Base-by-base conservation (phyloP, 2,888 invertebrate genomes). In the Oscheius onirici region DNA sequence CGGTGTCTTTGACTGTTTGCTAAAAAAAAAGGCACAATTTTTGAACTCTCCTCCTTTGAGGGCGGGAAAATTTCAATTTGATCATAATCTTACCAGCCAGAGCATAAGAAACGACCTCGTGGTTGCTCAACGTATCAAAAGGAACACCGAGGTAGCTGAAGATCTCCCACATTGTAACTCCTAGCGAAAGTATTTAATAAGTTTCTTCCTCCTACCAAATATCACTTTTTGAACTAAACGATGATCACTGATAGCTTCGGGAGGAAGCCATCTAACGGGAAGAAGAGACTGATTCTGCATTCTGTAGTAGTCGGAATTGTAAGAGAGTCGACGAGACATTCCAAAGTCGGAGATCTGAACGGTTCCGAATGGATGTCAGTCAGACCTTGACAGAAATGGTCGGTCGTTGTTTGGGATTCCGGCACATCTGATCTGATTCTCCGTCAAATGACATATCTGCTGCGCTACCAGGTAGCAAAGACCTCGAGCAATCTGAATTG, bases 161-260 rank as follows among this genome's bases (percentile, higher is more conserved):
- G 71, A 96, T 94, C 90, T 99, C 99, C 97, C 97, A 99, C 55
- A 99, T 90, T 15, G 97, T 95, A 24, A 99, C 95, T 11, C 97
- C 99, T 89, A 95, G 97, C 22, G 95, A 34, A 34, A n/a, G 26
- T 5, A 57, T 11, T 44, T 49, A 8, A n/a, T 49, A 34, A 34
- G 34, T 28, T 41, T 52, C 13, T 63, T 58, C 11, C 34, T n/a
- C 80, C 54, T 67, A 95, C 97, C 97, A 99, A 51, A 97, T 95
- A 89, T 99, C 97, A 83, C 95, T 95, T 89, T 97, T 95, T 0
- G 95, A 95, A 1, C 95, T 96, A 97, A 97, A 90, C 95, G 96
- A 13, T 97, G 96, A 89, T 95, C 96, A 49, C 95, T 90, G 87
- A 97, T 95, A 0, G 96, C 94, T 89, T 99, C 97, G 0, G 97